Evolutionary conservation across 2,888 invertebrate species (phyloP).

Genomic region (Rhingia campestris): DNA sequence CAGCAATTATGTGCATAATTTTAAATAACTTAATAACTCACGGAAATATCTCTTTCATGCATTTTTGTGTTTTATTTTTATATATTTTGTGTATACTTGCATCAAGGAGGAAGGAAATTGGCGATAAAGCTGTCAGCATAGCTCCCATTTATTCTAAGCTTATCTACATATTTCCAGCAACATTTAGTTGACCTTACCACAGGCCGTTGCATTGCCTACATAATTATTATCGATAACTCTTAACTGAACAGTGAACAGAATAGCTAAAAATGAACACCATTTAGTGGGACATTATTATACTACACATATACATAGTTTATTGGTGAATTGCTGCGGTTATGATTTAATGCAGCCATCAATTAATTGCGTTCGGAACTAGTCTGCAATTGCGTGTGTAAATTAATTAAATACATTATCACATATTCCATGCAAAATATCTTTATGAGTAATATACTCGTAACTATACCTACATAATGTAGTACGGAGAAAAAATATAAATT

Average conservation of each 20-base stretch:
- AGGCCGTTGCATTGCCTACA: too few species aligned
- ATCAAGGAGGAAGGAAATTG: conserved; percentile 4
- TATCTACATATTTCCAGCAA: conserved; percentile 1
- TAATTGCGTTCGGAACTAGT: conserved; percentile 20
- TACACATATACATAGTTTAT: not conserved
- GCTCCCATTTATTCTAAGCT: not conserved
- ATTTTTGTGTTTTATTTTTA: conserved; percentile 6
- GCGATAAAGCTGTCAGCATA: not conserved
- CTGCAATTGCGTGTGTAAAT: not conserved
- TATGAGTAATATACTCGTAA: too few species aligned
- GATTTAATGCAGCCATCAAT: conserved; percentile 24
- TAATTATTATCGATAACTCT: not conserved
- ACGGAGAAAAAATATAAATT: too few species aligned
- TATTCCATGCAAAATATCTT: too few species aligned
- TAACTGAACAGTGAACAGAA: not conserved
- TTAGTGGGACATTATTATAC: not conserved
- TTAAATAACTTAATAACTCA: conserved; percentile 26
- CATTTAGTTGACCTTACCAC: not conserved
- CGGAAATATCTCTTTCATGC: conserved; percentile 7
- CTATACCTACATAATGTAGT: too few species aligned
- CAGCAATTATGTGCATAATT: conserved; percentile 16
- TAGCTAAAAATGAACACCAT: not conserved
- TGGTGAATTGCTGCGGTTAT: conserved; percentile 23
- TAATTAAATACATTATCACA: not conserved
- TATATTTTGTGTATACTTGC: not conserved